phyloP scores from a whole-genome alignment of 2,888 invertebrate species.

The Callyntrura sp. region DNA sequence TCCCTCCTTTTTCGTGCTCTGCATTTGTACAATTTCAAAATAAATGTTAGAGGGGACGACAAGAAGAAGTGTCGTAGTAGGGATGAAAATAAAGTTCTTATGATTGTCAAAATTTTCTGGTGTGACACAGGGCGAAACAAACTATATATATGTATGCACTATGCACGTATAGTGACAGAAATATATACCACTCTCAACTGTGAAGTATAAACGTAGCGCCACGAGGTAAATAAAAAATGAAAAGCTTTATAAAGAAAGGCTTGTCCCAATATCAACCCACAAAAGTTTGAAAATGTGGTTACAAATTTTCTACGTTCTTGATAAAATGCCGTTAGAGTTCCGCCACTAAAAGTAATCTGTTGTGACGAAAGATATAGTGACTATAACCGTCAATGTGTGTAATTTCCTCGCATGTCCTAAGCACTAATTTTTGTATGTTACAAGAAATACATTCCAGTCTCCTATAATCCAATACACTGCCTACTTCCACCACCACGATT shows the following conservation, averaged over 20 bases:
- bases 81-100: constrained; percentile 57
- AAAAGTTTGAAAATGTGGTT: background rate
- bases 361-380: no score
- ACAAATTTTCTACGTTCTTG: no score
- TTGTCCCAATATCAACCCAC: background rate
- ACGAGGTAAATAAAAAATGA: background rate
- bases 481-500: no score
- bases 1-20: constrained; percentile 72
- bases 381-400: no score
- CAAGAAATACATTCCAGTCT: no score
- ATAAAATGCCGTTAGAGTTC: no score
- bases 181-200: no score
- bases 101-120: constrained; percentile 63
- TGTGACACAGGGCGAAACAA: constrained; percentile 54
- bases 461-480: no score
- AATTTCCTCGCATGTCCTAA: no score
- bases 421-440: no score
- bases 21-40: constrained; percentile 56
- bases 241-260: background rate
- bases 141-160: constrained; percentile 23
- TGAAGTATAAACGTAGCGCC: no score
- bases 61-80: constrained; percentile 4
- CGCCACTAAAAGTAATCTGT: no score
- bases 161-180: background rate
- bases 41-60: constrained; percentile 54